Base-by-base conservation (phyloP, 1,140 invertebrate genomes). In the Dolichoris vasculosae region DNA sequence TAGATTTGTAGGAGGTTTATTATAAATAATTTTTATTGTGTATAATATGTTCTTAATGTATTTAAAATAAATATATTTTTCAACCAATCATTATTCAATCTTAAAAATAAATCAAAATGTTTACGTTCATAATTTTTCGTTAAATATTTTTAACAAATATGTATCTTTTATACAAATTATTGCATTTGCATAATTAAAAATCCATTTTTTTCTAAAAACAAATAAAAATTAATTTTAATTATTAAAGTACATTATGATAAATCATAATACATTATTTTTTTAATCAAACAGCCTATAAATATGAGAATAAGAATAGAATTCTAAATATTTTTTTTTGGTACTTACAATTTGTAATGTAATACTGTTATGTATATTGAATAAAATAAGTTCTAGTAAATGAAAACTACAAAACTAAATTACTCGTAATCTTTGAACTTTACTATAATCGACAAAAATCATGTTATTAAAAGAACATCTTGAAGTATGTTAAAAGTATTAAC, bases 61-160 rank as follows among this genome's bases (percentile, higher is more conserved):
- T 83, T 63, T 51, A 83, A 76, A 83, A 76, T 76, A 83, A 76
- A 63, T 23, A 80, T 55, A 67, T 64, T 80, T 80, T 63, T 64
- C 2, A 79, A 63, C 17, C 15, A 55, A 55, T 55, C 20, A 2
- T 55, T 55, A 17, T 55, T 26, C 2, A 59, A 59, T 59, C 0
- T 26, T 26, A 13, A 26, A 26, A 59, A 26, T 59, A 59, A 55
- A 55, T 55, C 23, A 23, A 59, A 59, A n/a, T n/a, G n/a, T n/a
- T n/a, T n/a, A n/a, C n/a, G n/a, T n/a, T n/a, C 6, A 26, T 59
- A 26, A 26, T 59, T 59, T 26, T 59, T 23, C 55, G 26, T 4
- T 59, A 26, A 26, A 26, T 26, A 59, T 59, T 26, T 59, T 26
- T 15, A 15, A 2, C 20, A 17, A 15, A 20, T 55, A 55, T 2